phyloP scores from a whole-genome alignment of 2,888 invertebrate genomes.

The Phasia obesa region DNA sequence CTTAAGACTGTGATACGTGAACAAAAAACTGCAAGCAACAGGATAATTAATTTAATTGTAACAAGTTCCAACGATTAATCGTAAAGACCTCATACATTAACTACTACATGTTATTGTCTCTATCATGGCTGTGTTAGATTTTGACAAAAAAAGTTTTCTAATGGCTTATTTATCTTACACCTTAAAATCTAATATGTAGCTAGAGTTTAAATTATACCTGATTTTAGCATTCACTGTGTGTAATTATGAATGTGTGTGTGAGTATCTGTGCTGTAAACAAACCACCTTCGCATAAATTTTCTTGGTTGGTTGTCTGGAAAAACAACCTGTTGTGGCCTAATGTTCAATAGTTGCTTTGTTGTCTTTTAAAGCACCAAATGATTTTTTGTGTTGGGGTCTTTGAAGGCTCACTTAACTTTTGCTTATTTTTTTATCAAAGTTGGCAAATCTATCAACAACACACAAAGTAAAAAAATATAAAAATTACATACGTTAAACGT shows the following conservation, averaged over 20 bases:
- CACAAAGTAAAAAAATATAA: not conserved
- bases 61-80: slow-evolving; percentile 38
- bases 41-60: slow-evolving; percentile 65
- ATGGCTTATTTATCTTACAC: slow-evolving; percentile 65
- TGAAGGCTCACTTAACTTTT: slow-evolving; percentile 39
- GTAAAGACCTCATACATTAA: slow-evolving; percentile 11
- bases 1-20: not conserved
- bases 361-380: not conserved
- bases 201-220: slow-evolving; percentile 44
- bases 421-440: slow-evolving; percentile 46
- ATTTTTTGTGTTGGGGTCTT: slow-evolving; percentile 3
- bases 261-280: slow-evolving; percentile 27
- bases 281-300: slow-evolving; percentile 64
- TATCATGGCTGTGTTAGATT: slow-evolving; percentile 31
- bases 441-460: slow-evolving; percentile 60
- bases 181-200: slow-evolving; percentile 54
- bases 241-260: not conserved
- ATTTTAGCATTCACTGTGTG: slow-evolving; percentile 39
- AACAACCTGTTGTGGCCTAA: slow-evolving; percentile 62
- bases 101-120: slow-evolving; percentile 7
- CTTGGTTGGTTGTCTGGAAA: slow-evolving; percentile 22
- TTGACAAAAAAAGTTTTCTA: slow-evolving; percentile 60
- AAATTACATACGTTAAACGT: slow-evolving; percentile 43
- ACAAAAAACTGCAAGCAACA: not conserved
- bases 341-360: slow-evolving; percentile 26